These are phyloP conservation scores for Maniola jurtina DNA, from an alignment of 1,140 invertebrate genomes.

Conservation along the genomic window DNA sequence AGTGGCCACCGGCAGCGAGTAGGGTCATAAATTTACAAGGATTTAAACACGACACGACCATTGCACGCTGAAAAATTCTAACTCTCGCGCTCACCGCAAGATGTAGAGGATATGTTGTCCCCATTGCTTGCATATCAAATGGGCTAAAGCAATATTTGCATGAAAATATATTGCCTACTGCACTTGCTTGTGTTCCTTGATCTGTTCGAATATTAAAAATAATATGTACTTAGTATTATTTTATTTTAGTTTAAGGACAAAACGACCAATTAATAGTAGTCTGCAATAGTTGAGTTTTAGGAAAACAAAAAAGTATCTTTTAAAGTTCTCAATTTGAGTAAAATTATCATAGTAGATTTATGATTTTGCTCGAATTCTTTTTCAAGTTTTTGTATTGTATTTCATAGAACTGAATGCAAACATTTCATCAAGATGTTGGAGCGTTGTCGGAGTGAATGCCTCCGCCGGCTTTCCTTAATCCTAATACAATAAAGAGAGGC, in stretches of 20 bases:
- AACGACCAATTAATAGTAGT: too few species aligned
- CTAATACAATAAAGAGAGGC: constrained; percentile 49
- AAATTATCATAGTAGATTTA: too few species aligned
- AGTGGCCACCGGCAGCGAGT: constrained; percentile 53
- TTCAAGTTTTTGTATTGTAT: constrained; percentile 21
- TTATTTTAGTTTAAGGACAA: neutral
- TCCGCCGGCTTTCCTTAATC: constrained; percentile 44
- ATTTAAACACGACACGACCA: constrained; percentile 62
- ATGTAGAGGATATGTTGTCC: constrained; percentile 45
- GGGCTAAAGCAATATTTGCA: constrained; percentile 28
- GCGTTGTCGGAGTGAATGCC: constrained; percentile 39
- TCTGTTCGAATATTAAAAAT: neutral
- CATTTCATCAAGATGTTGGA: constrained; percentile 37
- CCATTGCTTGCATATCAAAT: constrained; percentile 38
- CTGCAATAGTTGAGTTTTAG: neutral
- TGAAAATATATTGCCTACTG: constrained; percentile 9
- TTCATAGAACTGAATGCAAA: constrained; percentile 36
- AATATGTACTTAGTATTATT: too few species aligned
- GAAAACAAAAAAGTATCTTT: neutral
- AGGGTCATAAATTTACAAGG: constrained; percentile 70
- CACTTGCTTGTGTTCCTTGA: neutral
- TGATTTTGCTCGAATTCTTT: neutral
- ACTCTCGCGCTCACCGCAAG: constrained; percentile 41
- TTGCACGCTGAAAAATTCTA: constrained; percentile 66
- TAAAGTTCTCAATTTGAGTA: neutral